These are phyloP conservation scores for Burhinus oedicnemus DNA, from an alignment of 2,113 vertebrate genomes.

Conservation along the genomic window DNA sequence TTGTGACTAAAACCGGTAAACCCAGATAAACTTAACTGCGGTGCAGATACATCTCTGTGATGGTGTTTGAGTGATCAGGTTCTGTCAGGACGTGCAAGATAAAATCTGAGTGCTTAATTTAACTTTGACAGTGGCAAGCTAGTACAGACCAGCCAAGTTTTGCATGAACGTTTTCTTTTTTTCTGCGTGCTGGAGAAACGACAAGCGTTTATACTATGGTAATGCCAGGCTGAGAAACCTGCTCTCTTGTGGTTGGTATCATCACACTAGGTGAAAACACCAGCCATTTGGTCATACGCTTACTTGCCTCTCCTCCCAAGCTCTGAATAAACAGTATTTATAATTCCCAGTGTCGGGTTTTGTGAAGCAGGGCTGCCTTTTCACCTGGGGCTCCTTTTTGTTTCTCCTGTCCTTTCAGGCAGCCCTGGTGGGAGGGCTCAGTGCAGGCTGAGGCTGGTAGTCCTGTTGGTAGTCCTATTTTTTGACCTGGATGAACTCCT, in stretches of 20 bases:
- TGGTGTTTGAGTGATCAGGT: neutral
- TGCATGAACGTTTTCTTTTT: neutral
- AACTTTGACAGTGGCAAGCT: neutral
- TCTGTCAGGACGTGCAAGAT: slow-evolving; percentile 25
- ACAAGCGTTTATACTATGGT: neutral
- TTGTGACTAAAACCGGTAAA: slow-evolving; percentile 4
- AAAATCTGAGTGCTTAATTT: neutral
- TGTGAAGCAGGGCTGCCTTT: neutral
- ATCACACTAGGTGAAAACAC: neutral
- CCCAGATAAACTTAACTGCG: neutral
- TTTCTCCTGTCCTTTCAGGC: fast-evolving
- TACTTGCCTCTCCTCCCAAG: neutral
- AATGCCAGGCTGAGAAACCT: neutral
- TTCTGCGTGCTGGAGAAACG: neutral
- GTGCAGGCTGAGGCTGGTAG: neutral
- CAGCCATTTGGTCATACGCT: neutral
- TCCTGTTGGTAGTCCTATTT: neutral
- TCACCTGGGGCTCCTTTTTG: neutral
- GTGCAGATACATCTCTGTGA: neutral
- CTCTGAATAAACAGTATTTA: neutral
- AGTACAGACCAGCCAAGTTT: neutral
- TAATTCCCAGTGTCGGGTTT: neutral
- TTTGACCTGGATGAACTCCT: neutral
- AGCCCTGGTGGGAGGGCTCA: fast-evolving
- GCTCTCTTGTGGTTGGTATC: neutral